phyloP scores from a whole-genome alignment of 2,797 vertebrate species.

The Coregonus sp. region DNA sequence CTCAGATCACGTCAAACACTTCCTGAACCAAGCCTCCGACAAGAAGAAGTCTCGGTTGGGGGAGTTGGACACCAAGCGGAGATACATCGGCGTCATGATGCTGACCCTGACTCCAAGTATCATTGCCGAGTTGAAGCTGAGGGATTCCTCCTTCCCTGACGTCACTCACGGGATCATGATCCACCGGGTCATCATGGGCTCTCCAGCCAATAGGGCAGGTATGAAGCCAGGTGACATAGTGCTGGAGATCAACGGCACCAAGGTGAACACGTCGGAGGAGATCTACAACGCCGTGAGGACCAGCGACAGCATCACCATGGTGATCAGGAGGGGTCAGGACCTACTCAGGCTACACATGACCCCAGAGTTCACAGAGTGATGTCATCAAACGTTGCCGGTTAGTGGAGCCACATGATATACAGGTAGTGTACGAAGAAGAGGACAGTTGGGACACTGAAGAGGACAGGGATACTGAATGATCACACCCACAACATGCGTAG shows the following conservation, averaged over 20 bases:
- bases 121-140: conserved; percentile 86
- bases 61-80: conserved; percentile 73
- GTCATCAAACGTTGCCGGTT: too few relatives aligned
- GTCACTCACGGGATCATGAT: conserved; percentile 89
- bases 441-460: too few relatives aligned
- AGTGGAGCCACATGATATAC: too few relatives aligned
- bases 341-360: conserved; percentile 76
- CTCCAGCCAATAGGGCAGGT: conserved; percentile 72
- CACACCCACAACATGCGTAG: too few relatives aligned
- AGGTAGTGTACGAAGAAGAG: too few relatives aligned
- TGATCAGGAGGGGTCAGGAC: conserved; percentile 73
- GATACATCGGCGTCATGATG: conserved; percentile 97
- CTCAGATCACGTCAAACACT: conserved; percentile 84
- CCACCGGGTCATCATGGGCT: conserved; percentile 88
- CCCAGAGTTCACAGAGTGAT: conserved; percentile 78
- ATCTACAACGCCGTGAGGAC: conserved; percentile 81
- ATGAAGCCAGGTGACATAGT: conserved; percentile 35
- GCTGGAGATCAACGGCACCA: conserved; percentile 78
- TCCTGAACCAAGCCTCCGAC: conserved; percentile 82
- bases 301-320: conserved; percentile 73
- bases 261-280: conserved; percentile 71
- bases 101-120: conserved; percentile 91
- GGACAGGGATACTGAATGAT: too few relatives aligned
- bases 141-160: conserved; percentile 85
- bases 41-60: conserved; percentile 79